Evolutionary conservation across 37 sponge, comb jelly and placozoan species (phyloP), one percentile per base, ranked within the genome.

Genomic region (Mnemiopsis leidyi): DNA sequence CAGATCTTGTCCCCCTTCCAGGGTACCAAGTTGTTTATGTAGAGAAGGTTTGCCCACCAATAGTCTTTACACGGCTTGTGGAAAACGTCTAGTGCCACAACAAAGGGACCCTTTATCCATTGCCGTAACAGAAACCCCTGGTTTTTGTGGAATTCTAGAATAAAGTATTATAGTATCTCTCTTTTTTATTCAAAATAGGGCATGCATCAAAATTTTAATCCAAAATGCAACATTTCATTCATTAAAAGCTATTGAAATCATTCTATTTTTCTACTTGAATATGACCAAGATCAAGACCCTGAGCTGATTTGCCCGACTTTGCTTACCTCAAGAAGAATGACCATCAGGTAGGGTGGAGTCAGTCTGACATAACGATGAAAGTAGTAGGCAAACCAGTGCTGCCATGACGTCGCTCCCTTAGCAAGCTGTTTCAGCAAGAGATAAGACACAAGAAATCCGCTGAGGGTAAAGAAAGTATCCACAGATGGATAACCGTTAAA

Each of bases 21-120:
- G 1, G 90, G 90, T 23, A 40, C 33, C 36, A 85, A 39, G 90
- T 85, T 85, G 3, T 85, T 38, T 13, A 85, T 33, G 39, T 85
- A 85, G 48, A 85, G 90, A 3, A 85, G 5, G 61, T 85, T 85
- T 18, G 90, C 61, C 90, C 90, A 85, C 90, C 90, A 85, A 28
- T 85, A 85, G 9, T 38, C 90, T 39, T 85, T 38, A 26, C 90
- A 85, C 3, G 75, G 30, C 20, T 71, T 13, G 61, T 48, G 61
- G 61, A 48, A 48, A 18, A 13, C 13, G 61, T 48, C 61, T 13
- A 48, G 5, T 48, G 9, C 61, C 5, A 48, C 1, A 31, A 1
- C 33, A 36, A 77, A 77, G 36, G 79, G 79, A 33, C 79, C 79
- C 3, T 31, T 16, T 0, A 13, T 36, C 79, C 79, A 77, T 3